Evolutionary conservation across 2,797 vertebrate genomes (phyloP).

Genomic region (Saguinus oedipus): DNA sequence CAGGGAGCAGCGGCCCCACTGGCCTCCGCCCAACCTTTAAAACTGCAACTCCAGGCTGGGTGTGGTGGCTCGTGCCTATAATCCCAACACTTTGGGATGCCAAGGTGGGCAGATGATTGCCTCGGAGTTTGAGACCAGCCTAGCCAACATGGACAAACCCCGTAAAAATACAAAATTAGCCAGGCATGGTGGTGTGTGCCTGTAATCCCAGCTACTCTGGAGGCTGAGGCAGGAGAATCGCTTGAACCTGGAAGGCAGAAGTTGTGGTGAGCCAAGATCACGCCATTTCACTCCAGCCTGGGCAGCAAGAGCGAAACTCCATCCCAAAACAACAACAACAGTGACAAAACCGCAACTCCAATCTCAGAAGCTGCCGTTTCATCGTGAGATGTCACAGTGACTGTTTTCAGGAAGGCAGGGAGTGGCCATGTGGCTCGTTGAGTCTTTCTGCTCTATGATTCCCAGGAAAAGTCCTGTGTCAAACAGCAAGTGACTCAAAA

Average conservation of each 20-base stretch:
- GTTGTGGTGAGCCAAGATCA: not conserved
- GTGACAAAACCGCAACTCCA: not conserved
- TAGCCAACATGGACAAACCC: not conserved
- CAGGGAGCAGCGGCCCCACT: fast-evolving
- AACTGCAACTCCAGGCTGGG: not conserved
- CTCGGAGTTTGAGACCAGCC: not conserved
- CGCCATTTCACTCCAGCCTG: not conserved
- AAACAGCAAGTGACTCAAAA: not conserved
- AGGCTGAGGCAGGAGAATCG: not conserved
- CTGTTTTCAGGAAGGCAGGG: not conserved
- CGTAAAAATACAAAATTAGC: not conserved
- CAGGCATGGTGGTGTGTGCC: not conserved
- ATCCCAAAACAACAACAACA: not conserved
- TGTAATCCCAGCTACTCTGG: not conserved
- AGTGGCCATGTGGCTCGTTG: not conserved
- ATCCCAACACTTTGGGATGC: not conserved
- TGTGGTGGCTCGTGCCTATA: not conserved
- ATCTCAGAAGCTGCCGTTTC: not conserved
- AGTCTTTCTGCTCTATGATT: not conserved
- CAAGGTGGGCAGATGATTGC: not conserved
- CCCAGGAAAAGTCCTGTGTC: not conserved
- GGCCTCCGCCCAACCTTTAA: not conserved
- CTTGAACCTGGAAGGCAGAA: not conserved
- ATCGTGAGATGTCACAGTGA: slow-evolving; percentile 16
- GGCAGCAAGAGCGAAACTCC: not conserved